Conservation (phyloP, 2,797 vertebrate genomes). For the Rhinophrynus dorsalis region DNA sequence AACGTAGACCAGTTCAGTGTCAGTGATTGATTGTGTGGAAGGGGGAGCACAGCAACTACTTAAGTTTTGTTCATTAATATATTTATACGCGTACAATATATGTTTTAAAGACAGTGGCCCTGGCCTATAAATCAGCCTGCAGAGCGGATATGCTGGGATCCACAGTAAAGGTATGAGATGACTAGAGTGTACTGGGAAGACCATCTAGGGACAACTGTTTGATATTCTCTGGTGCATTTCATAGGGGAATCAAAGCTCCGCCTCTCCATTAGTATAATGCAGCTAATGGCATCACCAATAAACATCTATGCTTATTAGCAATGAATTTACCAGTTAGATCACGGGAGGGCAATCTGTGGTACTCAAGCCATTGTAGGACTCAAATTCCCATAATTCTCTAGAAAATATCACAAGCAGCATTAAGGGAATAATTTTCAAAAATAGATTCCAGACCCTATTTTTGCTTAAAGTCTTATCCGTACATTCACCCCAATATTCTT, state of each 20-base stretch:
- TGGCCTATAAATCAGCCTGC: background rate
- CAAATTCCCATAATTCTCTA: too few species aligned
- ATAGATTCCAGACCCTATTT: too few species aligned
- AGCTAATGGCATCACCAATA: background rate
- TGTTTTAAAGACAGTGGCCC: constrained; percentile 9
- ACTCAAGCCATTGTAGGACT: too few species aligned
- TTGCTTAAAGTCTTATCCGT: too few species aligned
- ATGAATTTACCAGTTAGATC: background rate
- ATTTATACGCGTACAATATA: constrained; percentile 22
- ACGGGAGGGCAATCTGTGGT: too few species aligned
- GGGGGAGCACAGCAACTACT: background rate
- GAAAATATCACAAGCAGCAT: too few species aligned
- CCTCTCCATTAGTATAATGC: background rate
- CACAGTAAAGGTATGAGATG: background rate
- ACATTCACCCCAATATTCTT: too few species aligned
- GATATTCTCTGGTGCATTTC: background rate
- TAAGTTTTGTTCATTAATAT: constrained; percentile 27
- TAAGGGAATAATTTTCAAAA: too few species aligned
- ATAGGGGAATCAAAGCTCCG: background rate
- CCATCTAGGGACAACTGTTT: background rate
- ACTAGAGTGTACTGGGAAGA: too few species aligned
- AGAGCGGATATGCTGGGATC: background rate
- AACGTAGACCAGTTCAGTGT: constrained; percentile 4
- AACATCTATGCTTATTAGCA: background rate
- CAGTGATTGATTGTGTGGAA: constrained; percentile 12